phyloP scores from a whole-genome alignment of 1,140 invertebrate species.

The Magallana ariakensis region DNA sequence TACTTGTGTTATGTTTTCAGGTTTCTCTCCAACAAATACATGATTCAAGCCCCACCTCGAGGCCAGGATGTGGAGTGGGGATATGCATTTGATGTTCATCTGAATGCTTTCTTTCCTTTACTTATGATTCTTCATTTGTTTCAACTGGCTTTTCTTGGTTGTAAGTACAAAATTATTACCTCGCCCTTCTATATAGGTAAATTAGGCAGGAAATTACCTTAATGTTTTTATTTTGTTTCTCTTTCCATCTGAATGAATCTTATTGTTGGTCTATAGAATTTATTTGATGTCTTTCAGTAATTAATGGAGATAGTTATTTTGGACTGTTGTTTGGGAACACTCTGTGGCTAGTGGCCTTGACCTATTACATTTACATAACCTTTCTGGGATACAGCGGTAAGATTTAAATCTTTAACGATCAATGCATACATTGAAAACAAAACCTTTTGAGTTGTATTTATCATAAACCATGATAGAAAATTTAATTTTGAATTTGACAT shows the following conservation, averaged over 20 bases:
- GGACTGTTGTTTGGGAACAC: slow-evolving; percentile 92
- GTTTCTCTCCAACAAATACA: slow-evolving; percentile 93
- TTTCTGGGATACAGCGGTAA: slow-evolving; percentile 98
- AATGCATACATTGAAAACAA: background rate
- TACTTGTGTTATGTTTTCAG: slow-evolving; percentile 81
- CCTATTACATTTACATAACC: slow-evolving; percentile 98
- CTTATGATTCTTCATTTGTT: slow-evolving; percentile 96
- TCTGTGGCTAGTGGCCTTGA: slow-evolving; percentile 93
- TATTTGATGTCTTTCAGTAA: slow-evolving; percentile 83
- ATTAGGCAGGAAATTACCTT: too few relatives aligned
- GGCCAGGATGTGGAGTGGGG: slow-evolving; percentile 96
- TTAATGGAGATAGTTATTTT: slow-evolving; percentile 86
- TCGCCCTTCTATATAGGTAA: too few relatives aligned
- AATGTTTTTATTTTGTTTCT: background rate
- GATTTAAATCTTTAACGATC: background rate
- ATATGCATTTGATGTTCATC: slow-evolving; percentile 98
- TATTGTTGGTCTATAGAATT: background rate
- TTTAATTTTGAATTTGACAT: slow-evolving; percentile 13
- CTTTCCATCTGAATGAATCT: background rate
- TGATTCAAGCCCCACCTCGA: slow-evolving; percentile 83
- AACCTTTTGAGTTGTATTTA: background rate
- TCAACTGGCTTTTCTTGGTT: slow-evolving; percentile 93
- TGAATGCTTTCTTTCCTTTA: slow-evolving; percentile 98
- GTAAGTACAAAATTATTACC: slow-evolving; percentile 81
- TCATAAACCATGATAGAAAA: background rate